These are phyloP conservation scores for Tiphia femorata DNA, from an alignment of 2,888 invertebrate species.

Conservation along the genomic window DNA sequence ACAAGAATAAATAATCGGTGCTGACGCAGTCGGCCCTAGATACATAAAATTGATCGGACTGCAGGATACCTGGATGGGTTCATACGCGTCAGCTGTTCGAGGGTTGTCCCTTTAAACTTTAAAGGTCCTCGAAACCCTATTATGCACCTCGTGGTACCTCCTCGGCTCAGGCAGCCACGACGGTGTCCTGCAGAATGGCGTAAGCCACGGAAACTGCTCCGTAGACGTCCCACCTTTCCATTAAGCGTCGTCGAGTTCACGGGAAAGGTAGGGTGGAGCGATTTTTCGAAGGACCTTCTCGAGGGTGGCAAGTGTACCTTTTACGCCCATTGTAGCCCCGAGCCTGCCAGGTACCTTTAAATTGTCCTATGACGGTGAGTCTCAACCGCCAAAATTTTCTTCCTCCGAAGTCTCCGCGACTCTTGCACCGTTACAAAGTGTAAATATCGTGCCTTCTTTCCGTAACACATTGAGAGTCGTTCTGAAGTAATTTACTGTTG, in stretches of 20 bases:
- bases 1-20: no score
- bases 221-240: conserved; percentile 12
- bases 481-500: no score
- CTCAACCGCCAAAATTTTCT: no score
- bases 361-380: neutral
- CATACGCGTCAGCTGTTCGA: conserved; percentile 52
- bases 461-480: neutral
- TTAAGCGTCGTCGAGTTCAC: conserved; percentile 30
- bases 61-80: conserved; percentile 28
- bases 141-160: conserved; percentile 30
- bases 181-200: conserved; percentile 16
- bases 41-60: conserved; percentile 32
- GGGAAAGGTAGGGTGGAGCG: conserved; percentile 29
- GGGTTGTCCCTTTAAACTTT: conserved; percentile 58
- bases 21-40: no score
- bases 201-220: conserved; percentile 29
- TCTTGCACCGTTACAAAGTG: neutral
- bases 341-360: neutral
- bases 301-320: conserved; percentile 33
- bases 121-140: conserved; percentile 50
- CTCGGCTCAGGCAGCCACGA: conserved; percentile 19
- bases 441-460: neutral
- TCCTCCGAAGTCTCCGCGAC: no score
- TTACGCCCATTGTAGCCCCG: conserved; percentile 3
- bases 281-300: conserved; percentile 14